These are phyloP conservation scores for Aspidiotus destructor DNA, from an alignment of 2,888 invertebrate species.

Conservation along the genomic window DNA sequence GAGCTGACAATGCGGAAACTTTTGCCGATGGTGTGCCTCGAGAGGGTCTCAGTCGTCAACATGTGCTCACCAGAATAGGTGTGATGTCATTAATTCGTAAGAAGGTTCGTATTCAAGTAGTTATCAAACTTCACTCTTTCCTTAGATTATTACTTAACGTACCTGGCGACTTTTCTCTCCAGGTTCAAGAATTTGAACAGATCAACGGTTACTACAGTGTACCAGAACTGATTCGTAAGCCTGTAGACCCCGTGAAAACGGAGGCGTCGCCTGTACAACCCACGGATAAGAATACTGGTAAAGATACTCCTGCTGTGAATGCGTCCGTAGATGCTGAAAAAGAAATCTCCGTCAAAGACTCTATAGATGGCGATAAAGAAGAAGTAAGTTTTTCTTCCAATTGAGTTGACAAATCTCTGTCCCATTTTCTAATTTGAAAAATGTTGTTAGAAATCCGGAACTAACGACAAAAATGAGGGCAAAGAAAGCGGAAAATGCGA, in stretches of 20 bases:
- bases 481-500: not conserved
- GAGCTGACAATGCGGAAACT: conserved; percentile 94
- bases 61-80: conserved; percentile 93
- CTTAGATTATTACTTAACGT: too few species aligned
- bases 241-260: conserved; percentile 45
- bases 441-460: conserved; percentile 35
- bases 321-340: conserved; percentile 34
- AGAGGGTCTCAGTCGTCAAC: conserved; percentile 92
- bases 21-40: conserved; percentile 98
- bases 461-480: conserved; percentile 38
- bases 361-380: conserved; percentile 6
- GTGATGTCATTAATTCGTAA: conserved; percentile 98
- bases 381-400: too few species aligned
- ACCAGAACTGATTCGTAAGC: conserved; percentile 79
- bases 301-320: not conserved
- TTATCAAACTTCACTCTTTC: too few species aligned
- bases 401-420: too few species aligned
- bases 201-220: conserved; percentile 97
- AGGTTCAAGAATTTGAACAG: conserved; percentile 96
- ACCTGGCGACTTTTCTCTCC: conserved; percentile 15
- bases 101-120: conserved; percentile 51
- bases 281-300: conserved; percentile 3
- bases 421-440: too few species aligned
- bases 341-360: conserved; percentile 37
- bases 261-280: not conserved